Evolutionary conservation across 2,113 vertebrate genomes (phyloP).

Genomic region (Uria aalge): DNA sequence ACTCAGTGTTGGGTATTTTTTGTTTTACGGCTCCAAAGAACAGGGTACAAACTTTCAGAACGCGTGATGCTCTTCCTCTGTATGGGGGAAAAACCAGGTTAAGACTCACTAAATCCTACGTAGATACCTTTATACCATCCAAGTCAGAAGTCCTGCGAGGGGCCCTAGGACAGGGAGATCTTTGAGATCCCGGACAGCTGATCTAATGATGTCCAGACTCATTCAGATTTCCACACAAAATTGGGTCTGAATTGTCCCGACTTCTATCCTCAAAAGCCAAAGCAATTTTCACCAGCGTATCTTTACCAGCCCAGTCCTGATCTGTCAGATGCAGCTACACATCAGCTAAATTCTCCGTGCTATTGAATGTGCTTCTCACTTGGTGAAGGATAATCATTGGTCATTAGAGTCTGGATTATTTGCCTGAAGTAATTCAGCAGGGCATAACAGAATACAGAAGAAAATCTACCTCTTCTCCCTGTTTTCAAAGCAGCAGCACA

Average conservation of each 20-base stretch:
- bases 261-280: neutral
- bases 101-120: neutral
- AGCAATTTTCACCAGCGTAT: neutral
- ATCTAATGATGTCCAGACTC: neutral
- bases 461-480: neutral
- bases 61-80: neutral
- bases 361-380: neutral
- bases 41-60: neutral
- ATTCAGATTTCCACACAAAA: neutral
- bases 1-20: too few species aligned
- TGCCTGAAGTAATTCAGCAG: neutral
- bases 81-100: neutral
- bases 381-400: neutral
- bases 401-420: neutral
- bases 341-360: neutral
- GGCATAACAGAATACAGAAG: neutral
- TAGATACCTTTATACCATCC: neutral
- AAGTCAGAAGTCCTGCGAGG: neutral
- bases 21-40: neutral
- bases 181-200: neutral
- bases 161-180: neutral
- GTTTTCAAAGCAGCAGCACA: neutral
- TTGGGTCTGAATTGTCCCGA: neutral
- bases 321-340: neutral
- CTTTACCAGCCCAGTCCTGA: neutral